A percentile compares a stretch with the other conserved stretches of the same genome.
Conservation (phyloP, 2,888 invertebrate genomes). For the Eilema depressum region DNA sequence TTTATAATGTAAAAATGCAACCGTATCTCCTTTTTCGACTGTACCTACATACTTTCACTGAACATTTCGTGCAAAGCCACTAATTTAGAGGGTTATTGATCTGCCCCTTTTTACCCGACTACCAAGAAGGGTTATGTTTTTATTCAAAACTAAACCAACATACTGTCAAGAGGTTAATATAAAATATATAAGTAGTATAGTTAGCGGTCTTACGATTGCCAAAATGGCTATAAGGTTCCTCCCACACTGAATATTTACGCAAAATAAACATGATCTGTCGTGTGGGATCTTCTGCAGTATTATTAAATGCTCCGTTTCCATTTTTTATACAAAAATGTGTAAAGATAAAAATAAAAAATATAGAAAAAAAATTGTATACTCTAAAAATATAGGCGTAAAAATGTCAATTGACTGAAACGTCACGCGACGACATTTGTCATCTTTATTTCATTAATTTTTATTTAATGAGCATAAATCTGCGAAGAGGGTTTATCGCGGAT, state of each 20-base stretch:
- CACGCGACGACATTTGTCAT: constrained; percentile 4
- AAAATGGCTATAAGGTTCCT: constrained; percentile 42
- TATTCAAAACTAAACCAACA: too few species aligned
- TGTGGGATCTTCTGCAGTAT: constrained; percentile 29
- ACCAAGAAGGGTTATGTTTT: too few species aligned
- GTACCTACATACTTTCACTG: too few species aligned
- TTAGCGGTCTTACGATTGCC: constrained; percentile 48
- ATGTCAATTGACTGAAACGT: constrained; percentile 28
- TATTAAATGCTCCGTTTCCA: constrained; percentile 33
- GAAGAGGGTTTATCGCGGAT: not conserved
- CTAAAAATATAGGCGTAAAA: constrained; percentile 26
- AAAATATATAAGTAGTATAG: constrained; percentile 11
- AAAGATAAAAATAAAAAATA: constrained; percentile 17
- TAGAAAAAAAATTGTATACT: constrained; percentile 24
- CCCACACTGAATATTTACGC: constrained; percentile 44
- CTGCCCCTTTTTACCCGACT: too few species aligned
- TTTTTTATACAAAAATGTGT: constrained; percentile 36
- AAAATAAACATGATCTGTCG: constrained; percentile 24
- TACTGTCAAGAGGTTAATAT: too few species aligned
- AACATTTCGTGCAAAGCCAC: not conserved
- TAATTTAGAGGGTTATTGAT: not conserved
- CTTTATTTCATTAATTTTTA: too few species aligned
- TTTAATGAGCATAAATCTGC: not conserved
- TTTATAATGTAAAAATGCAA: too few species aligned
- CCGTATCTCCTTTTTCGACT: too few species aligned